phyloP scores from a whole-genome alignment of 2,797 vertebrate species.

The Muscicapa striata region DNA sequence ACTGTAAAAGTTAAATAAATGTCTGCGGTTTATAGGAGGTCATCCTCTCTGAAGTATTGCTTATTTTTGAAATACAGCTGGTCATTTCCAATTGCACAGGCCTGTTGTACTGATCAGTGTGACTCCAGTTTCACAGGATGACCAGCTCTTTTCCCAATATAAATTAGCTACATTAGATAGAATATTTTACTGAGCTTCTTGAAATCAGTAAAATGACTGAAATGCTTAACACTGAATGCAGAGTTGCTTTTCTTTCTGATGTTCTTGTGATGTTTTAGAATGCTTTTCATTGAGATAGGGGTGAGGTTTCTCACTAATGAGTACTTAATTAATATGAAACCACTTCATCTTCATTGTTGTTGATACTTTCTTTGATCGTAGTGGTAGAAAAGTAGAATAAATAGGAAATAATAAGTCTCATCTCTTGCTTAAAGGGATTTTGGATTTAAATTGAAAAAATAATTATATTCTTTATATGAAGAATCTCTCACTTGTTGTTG shows the following conservation, averaged over 20 bases:
- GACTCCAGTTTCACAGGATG: background rate
- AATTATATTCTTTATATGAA: background rate
- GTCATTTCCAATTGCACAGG: background rate
- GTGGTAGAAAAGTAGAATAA: background rate
- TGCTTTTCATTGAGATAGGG: background rate
- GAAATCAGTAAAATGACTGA: background rate
- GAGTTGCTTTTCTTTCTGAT: background rate
- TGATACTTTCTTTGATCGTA: conserved; percentile 1
- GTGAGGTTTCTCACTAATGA: background rate
- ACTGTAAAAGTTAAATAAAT: background rate
- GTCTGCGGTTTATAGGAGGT: background rate
- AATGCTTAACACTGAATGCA: background rate
- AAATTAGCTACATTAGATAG: background rate
- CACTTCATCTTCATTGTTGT: conserved; percentile 5
- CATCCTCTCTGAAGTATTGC: background rate
- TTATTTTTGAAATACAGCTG: background rate
- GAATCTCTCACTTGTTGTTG: background rate
- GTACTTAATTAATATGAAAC: background rate
- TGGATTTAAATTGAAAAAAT: background rate
- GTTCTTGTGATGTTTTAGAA: background rate
- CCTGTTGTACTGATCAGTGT: background rate
- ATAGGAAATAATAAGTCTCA: background rate
- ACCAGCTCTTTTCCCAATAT: background rate
- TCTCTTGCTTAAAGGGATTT: conserved; percentile 32
- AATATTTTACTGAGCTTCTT: background rate